These are phyloP conservation scores for Empidonax traillii DNA, from an alignment of 2,113 vertebrate species.

Conservation along the genomic window DNA sequence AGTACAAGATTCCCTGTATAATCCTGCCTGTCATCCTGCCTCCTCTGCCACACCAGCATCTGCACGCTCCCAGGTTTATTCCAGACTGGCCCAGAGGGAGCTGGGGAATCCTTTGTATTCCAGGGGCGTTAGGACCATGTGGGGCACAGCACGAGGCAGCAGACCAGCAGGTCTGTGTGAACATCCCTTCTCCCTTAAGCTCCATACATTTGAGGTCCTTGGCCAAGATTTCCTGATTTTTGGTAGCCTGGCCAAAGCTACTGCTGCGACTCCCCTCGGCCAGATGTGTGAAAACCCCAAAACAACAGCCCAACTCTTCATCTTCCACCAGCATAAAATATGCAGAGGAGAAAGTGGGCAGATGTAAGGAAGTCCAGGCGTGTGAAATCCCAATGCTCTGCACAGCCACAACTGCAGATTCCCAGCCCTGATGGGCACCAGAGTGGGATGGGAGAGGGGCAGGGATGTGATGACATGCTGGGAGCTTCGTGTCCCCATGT, in stretches of 20 bases:
- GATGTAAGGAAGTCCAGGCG: accelerated
- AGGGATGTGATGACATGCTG: not conserved
- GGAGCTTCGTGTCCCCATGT: not conserved
- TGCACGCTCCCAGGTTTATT: not conserved
- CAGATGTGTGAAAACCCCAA: not conserved
- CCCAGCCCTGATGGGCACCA: not conserved
- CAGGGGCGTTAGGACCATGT: not conserved
- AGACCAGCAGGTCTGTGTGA: not conserved
- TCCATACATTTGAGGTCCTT: not conserved
- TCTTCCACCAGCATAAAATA: not conserved
- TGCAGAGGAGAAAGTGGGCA: not conserved
- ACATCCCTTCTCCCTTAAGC: not conserved
- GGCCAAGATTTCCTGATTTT: not conserved
- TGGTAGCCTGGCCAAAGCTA: not conserved
- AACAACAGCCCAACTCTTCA: not conserved
- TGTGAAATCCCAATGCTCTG: not conserved
- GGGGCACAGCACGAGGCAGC: not conserved
- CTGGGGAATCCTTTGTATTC: not conserved
- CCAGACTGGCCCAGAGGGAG: not conserved
- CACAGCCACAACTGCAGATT: not conserved
- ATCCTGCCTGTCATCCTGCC: not conserved
- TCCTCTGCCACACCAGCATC: not conserved
- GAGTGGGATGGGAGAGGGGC: not conserved
- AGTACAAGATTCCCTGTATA: not conserved
- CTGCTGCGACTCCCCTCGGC: not conserved